Evolutionary conservation across 30 jellyfish, hydroid and myxozoan species (phyloP).

Genomic region (Pseudorhiza aurosa): DNA sequence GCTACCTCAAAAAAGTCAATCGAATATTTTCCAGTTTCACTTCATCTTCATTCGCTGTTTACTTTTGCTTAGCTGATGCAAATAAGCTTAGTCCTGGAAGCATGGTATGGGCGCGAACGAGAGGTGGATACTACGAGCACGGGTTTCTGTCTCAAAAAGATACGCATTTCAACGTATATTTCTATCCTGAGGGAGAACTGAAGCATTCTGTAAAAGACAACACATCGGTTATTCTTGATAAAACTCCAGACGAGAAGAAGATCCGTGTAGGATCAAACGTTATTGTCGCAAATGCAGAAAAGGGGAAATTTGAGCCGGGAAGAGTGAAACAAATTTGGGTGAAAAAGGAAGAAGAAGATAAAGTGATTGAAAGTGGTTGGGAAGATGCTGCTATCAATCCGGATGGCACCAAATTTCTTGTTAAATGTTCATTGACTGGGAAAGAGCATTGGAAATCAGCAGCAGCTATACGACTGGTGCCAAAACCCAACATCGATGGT

Average conservation of each 20-base stretch:
- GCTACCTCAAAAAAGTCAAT: no score
- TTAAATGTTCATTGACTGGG: slow-evolving; percentile 22
- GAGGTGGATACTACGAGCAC: slow-evolving; percentile 71
- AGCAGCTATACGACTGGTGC: slow-evolving; percentile 45
- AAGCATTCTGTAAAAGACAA: slow-evolving; percentile 75
- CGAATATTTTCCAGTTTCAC: no score
- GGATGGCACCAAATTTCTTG: slow-evolving; percentile 40
- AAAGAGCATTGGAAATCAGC: slow-evolving; percentile 69
- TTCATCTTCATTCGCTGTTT: no score
- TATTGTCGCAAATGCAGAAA: slow-evolving; percentile 38
- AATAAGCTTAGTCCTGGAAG: slow-evolving; percentile 81
- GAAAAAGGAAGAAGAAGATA: slow-evolving; percentile 3
- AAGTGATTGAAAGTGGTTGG: slow-evolving; percentile 48
- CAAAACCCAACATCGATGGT: slow-evolving; percentile 65
- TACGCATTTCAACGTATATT: slow-evolving; percentile 83
- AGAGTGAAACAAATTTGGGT: slow-evolving; percentile 66
- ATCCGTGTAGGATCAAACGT: slow-evolving; percentile 86
- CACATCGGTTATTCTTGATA: slow-evolving; percentile 86
- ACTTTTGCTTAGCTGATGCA: slow-evolving; percentile 64
- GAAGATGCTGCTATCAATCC: slow-evolving; percentile 12
- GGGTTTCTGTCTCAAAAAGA: slow-evolving; percentile 94
- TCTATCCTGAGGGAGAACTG: slow-evolving; percentile 87
- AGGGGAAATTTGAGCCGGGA: slow-evolving; percentile 46
- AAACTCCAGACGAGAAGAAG: slow-evolving; percentile 68
- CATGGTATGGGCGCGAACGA: slow-evolving; percentile 96